A percentile compares a stretch with the other conserved stretches of the same genome.
These are phyloP conservation scores for Exaiptasia diaphana DNA, from an alignment of 64 coral and sea anemone species.

Conservation along the genomic window DNA sequence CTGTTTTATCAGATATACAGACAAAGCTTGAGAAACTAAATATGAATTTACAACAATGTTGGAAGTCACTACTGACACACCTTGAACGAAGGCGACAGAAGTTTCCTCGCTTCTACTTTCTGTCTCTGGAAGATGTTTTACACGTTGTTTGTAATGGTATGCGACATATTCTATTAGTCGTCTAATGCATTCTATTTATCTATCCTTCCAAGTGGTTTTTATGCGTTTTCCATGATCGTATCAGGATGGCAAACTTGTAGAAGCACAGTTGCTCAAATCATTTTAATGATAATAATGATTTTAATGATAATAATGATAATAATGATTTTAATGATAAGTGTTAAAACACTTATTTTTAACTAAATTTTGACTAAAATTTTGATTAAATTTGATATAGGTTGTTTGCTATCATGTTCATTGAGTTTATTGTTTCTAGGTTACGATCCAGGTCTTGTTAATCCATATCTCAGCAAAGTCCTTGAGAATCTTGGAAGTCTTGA, in stretches of 20 bases:
- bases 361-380: too few species aligned
- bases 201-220: too few species aligned
- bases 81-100: constrained; percentile 91
- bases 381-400: too few species aligned
- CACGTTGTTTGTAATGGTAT: constrained; percentile 97
- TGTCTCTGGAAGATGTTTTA: constrained; percentile 90
- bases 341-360: too few species aligned
- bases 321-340: too few species aligned
- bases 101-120: constrained; percentile 95
- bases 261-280: too few species aligned
- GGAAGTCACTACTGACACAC: constrained; percentile 91
- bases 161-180: too few species aligned
- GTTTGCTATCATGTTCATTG: background rate
- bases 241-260: too few species aligned
- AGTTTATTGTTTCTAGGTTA: constrained; percentile 49
- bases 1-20: constrained; percentile 69
- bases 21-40: constrained; percentile 91
- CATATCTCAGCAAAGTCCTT: constrained; percentile 84
- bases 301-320: too few species aligned
- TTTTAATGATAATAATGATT: too few species aligned
- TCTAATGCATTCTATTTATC: too few species aligned
- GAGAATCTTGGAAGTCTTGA: constrained; percentile 77
- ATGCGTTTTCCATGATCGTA: too few species aligned
- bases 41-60: constrained; percentile 96
- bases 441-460: constrained; percentile 93